Percentiles rank a stretch among this genome's conserved stretches.
Conservation (phyloP, 2,113 vertebrate species). For the Hydrolagus affinis region DNA sequence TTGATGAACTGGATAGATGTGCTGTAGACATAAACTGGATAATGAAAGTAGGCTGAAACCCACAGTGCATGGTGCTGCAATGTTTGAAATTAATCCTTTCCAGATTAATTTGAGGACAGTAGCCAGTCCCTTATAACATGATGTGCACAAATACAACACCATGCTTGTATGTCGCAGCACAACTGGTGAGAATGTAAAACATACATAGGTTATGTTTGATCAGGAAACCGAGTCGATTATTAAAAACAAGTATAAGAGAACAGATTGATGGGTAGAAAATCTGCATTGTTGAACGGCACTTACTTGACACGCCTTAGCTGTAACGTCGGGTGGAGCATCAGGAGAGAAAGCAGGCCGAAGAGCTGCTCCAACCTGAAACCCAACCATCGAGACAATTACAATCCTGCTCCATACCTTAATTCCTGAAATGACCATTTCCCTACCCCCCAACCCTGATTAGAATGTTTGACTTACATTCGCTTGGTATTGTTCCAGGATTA, state of each 20-base stretch:
- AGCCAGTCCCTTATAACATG: neutral
- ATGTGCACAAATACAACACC: neutral
- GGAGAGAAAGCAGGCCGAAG: constrained; percentile 81
- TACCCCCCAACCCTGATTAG: neutral
- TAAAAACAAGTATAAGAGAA: neutral
- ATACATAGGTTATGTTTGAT: no score
- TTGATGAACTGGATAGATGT: no score
- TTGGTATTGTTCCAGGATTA: constrained; percentile 92
- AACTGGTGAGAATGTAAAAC: neutral
- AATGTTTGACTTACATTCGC: constrained; percentile 69
- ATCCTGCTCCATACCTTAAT: neutral
- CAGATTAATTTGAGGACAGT: no score
- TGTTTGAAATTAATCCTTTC: no score
- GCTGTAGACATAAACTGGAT: no score
- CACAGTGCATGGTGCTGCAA: no score
- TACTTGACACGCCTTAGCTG: constrained; percentile 87
- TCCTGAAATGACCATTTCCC: neutral
- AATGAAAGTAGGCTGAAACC: no score
- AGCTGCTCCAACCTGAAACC: constrained; percentile 79
- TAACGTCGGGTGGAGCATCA: constrained; percentile 82
- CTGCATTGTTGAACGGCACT: constrained; percentile 30
- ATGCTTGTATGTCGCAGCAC: neutral
- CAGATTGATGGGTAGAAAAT: neutral
- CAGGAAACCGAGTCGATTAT: no score
- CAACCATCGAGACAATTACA: constrained; percentile 18